phyloP scores from a whole-genome alignment of 2,113 vertebrate genomes.

The Scomber colias region DNA sequence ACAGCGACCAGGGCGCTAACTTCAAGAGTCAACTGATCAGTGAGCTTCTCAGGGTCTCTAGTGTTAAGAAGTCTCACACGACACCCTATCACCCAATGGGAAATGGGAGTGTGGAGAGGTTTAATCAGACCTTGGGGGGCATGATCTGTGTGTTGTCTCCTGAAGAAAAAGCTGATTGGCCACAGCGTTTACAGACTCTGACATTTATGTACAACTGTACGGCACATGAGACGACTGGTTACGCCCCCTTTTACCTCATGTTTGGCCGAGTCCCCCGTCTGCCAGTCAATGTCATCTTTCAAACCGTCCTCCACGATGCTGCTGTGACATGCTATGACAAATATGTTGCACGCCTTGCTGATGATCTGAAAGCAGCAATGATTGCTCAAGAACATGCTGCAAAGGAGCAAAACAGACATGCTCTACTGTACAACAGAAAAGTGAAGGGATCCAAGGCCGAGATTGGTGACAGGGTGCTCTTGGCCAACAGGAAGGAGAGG shows the following conservation, averaged over 20 bases:
- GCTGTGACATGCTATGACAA: conserved; percentile 43
- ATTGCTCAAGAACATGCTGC: too few relatives aligned
- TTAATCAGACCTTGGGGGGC: conserved; percentile 18
- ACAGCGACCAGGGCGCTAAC: conserved; percentile 13
- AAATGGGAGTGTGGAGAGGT: neutral
- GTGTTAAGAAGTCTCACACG: conserved; percentile 14
- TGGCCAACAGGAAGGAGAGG: conserved; percentile 41
- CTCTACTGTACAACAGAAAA: conserved; percentile 49
- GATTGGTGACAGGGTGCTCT: conserved; percentile 28
- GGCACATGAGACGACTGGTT: conserved; percentile 39
- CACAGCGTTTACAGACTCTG: conserved; percentile 25
- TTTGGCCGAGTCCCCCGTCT: conserved; percentile 15
- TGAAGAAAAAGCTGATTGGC: conserved; percentile 37
- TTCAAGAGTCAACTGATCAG: conserved; percentile 30
- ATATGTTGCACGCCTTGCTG: conserved; percentile 20
- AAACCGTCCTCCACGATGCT: conserved; percentile 35
- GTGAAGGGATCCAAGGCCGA: conserved; percentile 24
- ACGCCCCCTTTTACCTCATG: conserved; percentile 49
- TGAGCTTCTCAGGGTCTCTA: neutral
- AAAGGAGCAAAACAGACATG: neutral
- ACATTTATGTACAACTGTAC: conserved; percentile 43
- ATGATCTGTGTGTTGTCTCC: conserved; percentile 33
- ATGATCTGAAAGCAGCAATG: too few relatives aligned
- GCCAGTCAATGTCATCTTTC: conserved; percentile 47
- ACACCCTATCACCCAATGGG: conserved; percentile 23